Conservation (phyloP, 2,797 vertebrate species). For the Poecilia picta region DNA sequence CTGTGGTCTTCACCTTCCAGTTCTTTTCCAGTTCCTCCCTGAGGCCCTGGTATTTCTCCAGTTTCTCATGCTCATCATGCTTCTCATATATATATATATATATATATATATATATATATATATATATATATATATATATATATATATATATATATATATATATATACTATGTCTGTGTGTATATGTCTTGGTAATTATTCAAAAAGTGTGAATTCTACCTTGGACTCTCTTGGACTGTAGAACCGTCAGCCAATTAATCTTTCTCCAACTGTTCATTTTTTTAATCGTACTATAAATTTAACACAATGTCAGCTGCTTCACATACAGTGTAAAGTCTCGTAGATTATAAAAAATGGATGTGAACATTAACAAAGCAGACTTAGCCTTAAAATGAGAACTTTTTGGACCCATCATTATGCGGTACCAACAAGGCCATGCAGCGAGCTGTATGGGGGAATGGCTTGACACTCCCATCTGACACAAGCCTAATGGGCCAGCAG, state of each 20-base stretch:
- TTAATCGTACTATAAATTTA: not conserved
- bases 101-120: too few species aligned
- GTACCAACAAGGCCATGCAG: conserved; percentile 35
- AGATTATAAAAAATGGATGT: not conserved
- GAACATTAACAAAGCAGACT: not conserved
- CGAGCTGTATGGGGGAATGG: conserved; percentile 38
- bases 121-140: too few species aligned
- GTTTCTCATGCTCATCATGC: too few species aligned
- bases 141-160: not conserved
- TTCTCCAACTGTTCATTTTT: not conserved
- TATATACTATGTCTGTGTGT: too few species aligned
- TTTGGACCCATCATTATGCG: conserved; percentile 3
- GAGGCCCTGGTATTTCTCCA: too few species aligned
- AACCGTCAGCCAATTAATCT: not conserved
- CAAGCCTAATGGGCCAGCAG: conserved; percentile 89
- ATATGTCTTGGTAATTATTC: not conserved
- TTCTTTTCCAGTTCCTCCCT: too few species aligned
- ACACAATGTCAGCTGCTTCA: not conserved
- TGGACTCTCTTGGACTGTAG: not conserved
- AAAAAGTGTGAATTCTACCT: not conserved
- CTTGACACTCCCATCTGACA: conserved; percentile 84
- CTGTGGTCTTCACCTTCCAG: too few species aligned
- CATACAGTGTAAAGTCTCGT: not conserved
- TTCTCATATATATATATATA: too few species aligned
- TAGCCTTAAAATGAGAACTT: not conserved